These are phyloP conservation scores for Sialis lutaria DNA, from an alignment of 2,888 invertebrate species.

Conservation along the genomic window DNA sequence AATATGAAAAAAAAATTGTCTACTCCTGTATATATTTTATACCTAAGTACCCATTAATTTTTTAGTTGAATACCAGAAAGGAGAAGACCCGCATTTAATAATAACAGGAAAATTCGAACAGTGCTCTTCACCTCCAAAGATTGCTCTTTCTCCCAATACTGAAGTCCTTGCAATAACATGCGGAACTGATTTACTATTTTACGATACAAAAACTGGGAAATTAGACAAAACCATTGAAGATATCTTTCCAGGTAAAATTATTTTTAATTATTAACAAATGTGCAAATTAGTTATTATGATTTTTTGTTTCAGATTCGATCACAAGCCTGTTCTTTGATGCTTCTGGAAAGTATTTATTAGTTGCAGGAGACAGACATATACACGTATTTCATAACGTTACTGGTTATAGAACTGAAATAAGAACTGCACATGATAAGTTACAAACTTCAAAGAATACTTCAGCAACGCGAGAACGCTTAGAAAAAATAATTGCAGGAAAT, in stretches of 20 bases:
- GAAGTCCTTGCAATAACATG: constrained; percentile 57
- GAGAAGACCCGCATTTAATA: constrained; percentile 59
- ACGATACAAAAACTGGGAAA: constrained; percentile 45
- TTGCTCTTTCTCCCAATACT: constrained; percentile 65
- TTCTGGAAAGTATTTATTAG: constrained; percentile 51
- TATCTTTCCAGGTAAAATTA: constrained; percentile 35
- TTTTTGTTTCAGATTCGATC: constrained; percentile 39
- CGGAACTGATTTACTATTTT: constrained; percentile 46
- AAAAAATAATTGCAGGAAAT: constrained; percentile 45
- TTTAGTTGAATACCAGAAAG: constrained; percentile 61
- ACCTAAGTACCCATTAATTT: constrained; percentile 12
- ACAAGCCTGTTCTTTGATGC: constrained; percentile 56
- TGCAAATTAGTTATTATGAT: background rate
- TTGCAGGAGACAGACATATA: constrained; percentile 58
- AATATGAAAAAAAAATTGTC: no score
- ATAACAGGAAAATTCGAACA: constrained; percentile 44
- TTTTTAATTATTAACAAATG: no score
- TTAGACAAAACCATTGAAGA: constrained; percentile 49
- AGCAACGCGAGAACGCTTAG: constrained; percentile 60
- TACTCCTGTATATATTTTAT: no score
- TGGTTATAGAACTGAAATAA: constrained; percentile 36
- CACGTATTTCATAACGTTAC: constrained; percentile 63
- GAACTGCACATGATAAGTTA: constrained; percentile 30
- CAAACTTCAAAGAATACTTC: constrained; percentile 38
- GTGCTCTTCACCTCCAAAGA: constrained; percentile 30